Evolutionary conservation across 2,797 vertebrate genomes (phyloP).

Genomic region (Xiphophorus birchmanni): DNA sequence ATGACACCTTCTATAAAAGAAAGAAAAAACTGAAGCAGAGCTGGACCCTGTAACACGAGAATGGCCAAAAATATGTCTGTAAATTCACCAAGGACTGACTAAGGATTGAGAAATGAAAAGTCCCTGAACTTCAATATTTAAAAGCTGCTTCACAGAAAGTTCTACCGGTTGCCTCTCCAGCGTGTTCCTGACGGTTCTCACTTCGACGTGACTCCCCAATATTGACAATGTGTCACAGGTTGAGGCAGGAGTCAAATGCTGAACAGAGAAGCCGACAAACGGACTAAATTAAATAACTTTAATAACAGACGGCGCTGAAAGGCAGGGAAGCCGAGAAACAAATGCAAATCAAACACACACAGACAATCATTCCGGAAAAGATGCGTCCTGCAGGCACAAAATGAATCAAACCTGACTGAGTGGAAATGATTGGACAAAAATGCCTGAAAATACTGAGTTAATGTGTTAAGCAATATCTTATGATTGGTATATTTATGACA

Average conservation of each 20-base stretch:
- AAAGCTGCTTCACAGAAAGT: neutral
- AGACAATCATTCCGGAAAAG: neutral
- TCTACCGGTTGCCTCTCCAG: neutral
- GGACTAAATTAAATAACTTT: neutral
- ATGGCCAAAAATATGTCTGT: neutral
- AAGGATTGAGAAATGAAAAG: neutral
- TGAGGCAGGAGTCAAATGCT: neutral
- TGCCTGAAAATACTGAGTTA: no score
- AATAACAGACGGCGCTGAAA: neutral
- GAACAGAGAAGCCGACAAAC: neutral
- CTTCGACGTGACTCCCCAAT: neutral
- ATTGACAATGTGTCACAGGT: neutral
- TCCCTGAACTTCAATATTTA: neutral
- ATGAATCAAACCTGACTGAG: neutral
- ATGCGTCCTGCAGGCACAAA: neutral
- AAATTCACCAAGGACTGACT: neutral
- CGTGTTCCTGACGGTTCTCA: neutral
- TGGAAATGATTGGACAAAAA: neutral
- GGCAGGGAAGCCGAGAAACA: neutral
- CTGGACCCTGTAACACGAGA: neutral
- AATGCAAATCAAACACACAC: neutral
- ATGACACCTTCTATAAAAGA: neutral
- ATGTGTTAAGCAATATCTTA: no score
- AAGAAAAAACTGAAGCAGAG: neutral
- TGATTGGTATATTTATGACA: no score